Conservation (phyloP, 2,797 vertebrate genomes). For the Acipenser oxyrinchus region DNA sequence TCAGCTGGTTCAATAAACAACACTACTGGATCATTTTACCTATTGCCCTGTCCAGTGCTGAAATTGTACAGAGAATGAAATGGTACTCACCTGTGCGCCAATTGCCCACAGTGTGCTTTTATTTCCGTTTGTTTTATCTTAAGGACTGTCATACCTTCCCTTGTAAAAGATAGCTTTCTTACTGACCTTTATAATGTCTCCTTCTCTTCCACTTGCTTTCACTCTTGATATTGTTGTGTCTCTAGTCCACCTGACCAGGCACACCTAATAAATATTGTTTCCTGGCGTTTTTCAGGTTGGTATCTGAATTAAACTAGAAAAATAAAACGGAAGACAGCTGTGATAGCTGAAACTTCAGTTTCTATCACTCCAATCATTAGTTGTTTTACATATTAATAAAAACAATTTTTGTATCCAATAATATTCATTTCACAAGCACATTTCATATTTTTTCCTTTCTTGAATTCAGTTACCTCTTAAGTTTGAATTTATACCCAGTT, state of each 20-base stretch:
- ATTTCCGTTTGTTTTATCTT: neutral
- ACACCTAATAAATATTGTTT: slow-evolving; percentile 12
- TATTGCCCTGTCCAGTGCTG: no score
- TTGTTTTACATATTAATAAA: no score
- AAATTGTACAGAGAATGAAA: no score
- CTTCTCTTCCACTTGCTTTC: slow-evolving; percentile 32
- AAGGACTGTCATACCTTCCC: slow-evolving; percentile 8
- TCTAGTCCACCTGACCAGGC: slow-evolving; percentile 9
- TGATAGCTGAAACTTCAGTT: neutral
- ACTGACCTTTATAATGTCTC: slow-evolving; percentile 36
- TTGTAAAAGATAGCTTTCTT: slow-evolving; percentile 41
- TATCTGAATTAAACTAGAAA: slow-evolving; percentile 16
- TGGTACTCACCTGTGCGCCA: no score
- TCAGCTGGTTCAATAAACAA: no score
- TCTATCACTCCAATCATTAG: no score
- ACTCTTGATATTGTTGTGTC: slow-evolving; percentile 15
- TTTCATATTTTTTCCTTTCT: no score
- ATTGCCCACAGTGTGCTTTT: neutral
- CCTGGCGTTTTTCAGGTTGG: slow-evolving; percentile 29
- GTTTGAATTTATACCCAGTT: no score
- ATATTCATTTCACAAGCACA: no score
- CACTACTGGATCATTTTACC: no score
- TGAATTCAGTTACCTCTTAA: no score
- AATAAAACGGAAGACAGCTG: neutral
- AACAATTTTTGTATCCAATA: no score